Evolutionary conservation across 2,113 vertebrate genomes (phyloP), one percentile per base, ranked within the genome.

Genomic region (Prochilodus magdalenae): DNA sequence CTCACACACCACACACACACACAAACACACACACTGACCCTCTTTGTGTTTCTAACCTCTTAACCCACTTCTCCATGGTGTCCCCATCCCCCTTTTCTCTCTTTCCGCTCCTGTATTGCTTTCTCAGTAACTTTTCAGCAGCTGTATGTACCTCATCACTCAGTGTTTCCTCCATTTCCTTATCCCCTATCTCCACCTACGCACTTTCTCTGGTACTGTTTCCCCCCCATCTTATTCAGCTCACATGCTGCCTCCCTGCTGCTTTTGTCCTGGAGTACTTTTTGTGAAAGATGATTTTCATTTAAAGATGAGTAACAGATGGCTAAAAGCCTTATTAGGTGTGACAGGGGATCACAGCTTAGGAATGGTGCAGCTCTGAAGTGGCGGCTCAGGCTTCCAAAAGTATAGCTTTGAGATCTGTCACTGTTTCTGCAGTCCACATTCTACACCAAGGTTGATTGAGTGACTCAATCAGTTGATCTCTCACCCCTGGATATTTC

Each of bases 1-100:
- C 24, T 71, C 10, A 7, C 29, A n/a, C 27, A 75, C 60, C 3
- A 26, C 33, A 47, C 71, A 57, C 16, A 63, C 44, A 75, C 33
- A 47, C 71, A 57, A 8, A 63, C 44, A 75, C 78, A 76, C 76
- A 53, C 22, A 65, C 29, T 73, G 47, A 78, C 87, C 80, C 59
- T 85, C 75, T 85, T 78, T 87, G 83, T 88, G 83, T 89, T 87
- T 88, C 79, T 90, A 90, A 93, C 93, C 90, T 90, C 90, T 88
- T 92, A 90, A 90, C 91, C 92, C 79, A 90, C 78, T 91, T 93
- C 85, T 71, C 49, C 0, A 40, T 49, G 87, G 90, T 86, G 88
- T 85, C 75, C 49, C 40, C 8, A 10, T 44, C 86, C 82, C 79
- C 26, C 22, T 22, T 72, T 53, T 24, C 14, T 22, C 57, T 27